Base-by-base conservation (phyloP, 1,140 invertebrate genomes). In the Neelides sp. region DNA sequence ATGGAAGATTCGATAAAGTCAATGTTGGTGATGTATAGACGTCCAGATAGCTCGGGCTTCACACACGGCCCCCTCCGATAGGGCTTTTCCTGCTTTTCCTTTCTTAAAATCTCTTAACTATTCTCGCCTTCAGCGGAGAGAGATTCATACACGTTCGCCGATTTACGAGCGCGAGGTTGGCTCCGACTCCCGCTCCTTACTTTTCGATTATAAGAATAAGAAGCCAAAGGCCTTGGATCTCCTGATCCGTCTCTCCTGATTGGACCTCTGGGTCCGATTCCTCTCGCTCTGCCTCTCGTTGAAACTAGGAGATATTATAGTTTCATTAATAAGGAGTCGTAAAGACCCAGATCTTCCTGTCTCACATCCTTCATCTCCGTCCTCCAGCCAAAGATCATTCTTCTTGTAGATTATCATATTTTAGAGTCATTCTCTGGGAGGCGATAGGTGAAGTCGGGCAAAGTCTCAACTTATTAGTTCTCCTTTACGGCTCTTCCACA, bases 1-100 rank as follows among this genome's bases (percentile, higher is more conserved):
- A 50, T 47, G 51, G 48, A 55, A 50, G 54, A 56, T 54, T 56
- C 52, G 58, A 59, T 59, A 59, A 49, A 56, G 58, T 59, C 58
- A 59, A 56, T 59, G 54, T 56, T 46, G 50, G 54, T 59, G 58
- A 59, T 59, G 58, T 59, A 59, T 59, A 59, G 58, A 52, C 54
- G 45, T 53, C 35, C 54, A 54, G 56, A 56, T 56, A 34, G 49
- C 48, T 43, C n/a, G 17, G 7, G n/a, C 28, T 23, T 34, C 48
- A 36, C 50, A 36, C 36, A 57, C 55, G 46, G 34, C 39, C 23
- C 17, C 27, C 30, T 40, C 48, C 23, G 20, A 10, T 32, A 32
- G 30, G 30, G 30, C 8, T 32, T 32, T 32, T 43, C 41, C 20
- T n/a, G 20, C 45, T 44, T 53, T 53, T 53, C 51, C 45, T 53